Evolutionary conservation across 2,797 vertebrate genomes (phyloP).

Genomic region (Atherinosoma microstoma): DNA sequence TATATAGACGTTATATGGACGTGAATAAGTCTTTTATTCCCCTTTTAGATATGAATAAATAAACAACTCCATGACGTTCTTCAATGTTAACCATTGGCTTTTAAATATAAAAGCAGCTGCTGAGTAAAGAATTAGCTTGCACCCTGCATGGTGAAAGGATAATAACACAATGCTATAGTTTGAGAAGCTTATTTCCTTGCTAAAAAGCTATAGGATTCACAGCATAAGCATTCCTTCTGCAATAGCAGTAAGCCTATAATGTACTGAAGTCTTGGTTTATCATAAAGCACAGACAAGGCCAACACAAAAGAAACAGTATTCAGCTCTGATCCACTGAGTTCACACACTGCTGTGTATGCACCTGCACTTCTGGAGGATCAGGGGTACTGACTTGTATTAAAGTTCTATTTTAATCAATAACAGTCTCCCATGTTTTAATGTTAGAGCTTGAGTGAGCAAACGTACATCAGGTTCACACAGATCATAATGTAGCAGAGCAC

Average conservation of each 20-base stretch:
- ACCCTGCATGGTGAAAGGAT: conserved; percentile 29
- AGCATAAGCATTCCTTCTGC: conserved; percentile 39
- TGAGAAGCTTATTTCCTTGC: conserved; percentile 48
- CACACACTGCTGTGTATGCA: neutral
- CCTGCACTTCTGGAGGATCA: conserved; percentile 15
- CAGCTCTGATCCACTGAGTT: neutral
- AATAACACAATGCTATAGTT: conserved; percentile 38
- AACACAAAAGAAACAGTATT: conserved; percentile 35
- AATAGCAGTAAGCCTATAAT: conserved; percentile 29
- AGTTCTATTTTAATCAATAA: conserved; percentile 64
- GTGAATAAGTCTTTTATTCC: conserved; percentile 54
- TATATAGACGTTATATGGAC: conserved; percentile 29
- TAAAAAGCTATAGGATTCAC: conserved; percentile 42
- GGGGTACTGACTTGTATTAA: conserved; percentile 40
- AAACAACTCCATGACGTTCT: conserved; percentile 28
- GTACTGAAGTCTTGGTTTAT: conserved; percentile 48
- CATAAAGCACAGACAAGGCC: conserved; percentile 40
- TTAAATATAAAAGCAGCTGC: conserved; percentile 37
- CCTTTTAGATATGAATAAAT: conserved; percentile 30
- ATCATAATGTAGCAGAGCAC: conserved; percentile 13
- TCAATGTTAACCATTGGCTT: conserved; percentile 37
- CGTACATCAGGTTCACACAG: conserved; percentile 34
- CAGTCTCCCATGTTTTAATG: conserved; percentile 56
- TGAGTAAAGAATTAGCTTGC: conserved; percentile 20
- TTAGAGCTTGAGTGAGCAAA: conserved; percentile 47